Evolutionary conservation across 2,797 vertebrate genomes (phyloP), one percentile per base, ranked within the genome.

Genomic region (Sebastes hopkinsi): DNA sequence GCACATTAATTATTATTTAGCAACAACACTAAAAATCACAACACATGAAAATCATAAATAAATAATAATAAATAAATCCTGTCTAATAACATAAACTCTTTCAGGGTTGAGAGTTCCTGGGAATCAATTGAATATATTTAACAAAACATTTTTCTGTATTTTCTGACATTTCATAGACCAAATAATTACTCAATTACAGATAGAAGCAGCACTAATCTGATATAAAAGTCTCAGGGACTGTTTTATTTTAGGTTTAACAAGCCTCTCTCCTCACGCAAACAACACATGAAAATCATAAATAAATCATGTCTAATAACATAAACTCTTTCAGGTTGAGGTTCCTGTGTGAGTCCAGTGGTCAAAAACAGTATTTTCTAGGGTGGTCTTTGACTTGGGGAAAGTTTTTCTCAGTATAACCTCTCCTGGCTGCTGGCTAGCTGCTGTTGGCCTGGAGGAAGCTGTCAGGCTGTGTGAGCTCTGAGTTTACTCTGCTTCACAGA

Each of bases 401-500:
- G 69, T 38, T 38, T 84, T 81, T 62, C 10, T 61, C 74, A 83
- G 81, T 46, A 7, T 66, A 79, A 79, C 70, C 76, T 83, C 66
- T 85, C 65, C 69, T 78, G 81, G 52, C 71, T 69, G 42, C 67
- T 68, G 83, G 42, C 67, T 69, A 54, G 58, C 73, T 67, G 72
- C 67, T 77, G 36, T 23, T 67, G 80, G 85, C 75, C 80, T 84
- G 81, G 72, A 90, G 91, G 89, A 93, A 87, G 91, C 92, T 89
- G 88, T 90, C 89, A 84, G 69, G 61, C 81, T 81, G 75, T 52
- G 42, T 71, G 92, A 92, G 83, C 76, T 79, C 84, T 76, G 77
- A 92, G 87, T 86, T 92, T 66, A 88, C 90, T 80, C 87, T 71
- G 84, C 80, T 80, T 83, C 83, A 82, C 84, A 79, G 89, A 84